Evolutionary conservation across 1,140 invertebrate genomes (phyloP), one percentile per base, ranked within the genome.

Genomic region (Hestina assimilis): DNA sequence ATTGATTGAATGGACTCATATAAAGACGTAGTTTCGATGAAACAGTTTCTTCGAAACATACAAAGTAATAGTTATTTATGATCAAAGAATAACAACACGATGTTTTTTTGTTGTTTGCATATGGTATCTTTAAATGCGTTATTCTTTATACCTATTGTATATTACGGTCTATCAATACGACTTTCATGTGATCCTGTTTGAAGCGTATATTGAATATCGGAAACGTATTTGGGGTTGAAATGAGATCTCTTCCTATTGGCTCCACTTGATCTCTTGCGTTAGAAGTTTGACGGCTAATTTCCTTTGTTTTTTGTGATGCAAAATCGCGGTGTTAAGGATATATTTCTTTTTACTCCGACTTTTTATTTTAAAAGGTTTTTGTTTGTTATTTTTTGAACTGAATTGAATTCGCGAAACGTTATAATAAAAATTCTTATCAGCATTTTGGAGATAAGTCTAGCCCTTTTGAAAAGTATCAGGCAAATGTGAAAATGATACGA

Each of bases 181-280:
- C 62, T 68, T 63, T 71, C 63, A 66, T 64, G 61, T 68, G 63
- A 78, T 79, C 64, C 59, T 65, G 65, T 79, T 81, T 79, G 76
- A 79, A 61, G 61, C 63, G 59, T 75, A 72, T 77, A 83, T 85
- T 80, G 67, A 81, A 85, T 81, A 83, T 84, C 60, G 75, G 68
- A 74, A 81, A 78, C 74, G 75, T 78, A 79, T 79, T 75, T 74
- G 68, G 69, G 68, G 65, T 63, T 71, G 74, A 75, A 79, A 83
- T 78, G 72, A 77, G 75, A 82, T 81, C 69, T 78, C 54, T 69
- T 68, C 58, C 63, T 70, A 74, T 80, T 84, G 50, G 45, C 59
- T 62, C 62, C 59, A 69, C 67, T 79, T 73, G 72, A 78, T 79
- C 67, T 79, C 62, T 61, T 17, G 45, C 33, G 61, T 62, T 69